phyloP scores from a whole-genome alignment of 1,140 invertebrate genomes.

The Drosophila trapezifrons region DNA sequence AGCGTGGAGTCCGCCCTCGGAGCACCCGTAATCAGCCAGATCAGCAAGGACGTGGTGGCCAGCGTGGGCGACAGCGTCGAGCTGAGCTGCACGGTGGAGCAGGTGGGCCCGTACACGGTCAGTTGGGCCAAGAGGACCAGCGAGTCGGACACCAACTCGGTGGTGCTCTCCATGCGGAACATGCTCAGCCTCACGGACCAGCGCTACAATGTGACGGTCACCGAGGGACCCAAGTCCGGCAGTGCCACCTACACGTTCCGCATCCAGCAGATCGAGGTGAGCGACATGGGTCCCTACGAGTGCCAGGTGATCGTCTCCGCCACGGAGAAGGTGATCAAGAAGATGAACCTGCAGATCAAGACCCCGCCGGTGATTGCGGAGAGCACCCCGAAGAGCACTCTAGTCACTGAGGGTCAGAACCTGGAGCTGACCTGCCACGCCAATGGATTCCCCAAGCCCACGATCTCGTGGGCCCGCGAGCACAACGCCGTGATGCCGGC shows the following conservation, averaged over 20 bases:
- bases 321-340: constrained; percentile 88
- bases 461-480: constrained; percentile 92
- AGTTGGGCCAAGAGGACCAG: constrained; percentile 88
- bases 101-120: constrained; percentile 89
- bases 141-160: constrained; percentile 62
- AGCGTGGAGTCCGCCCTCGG: constrained; percentile 5
- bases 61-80: constrained; percentile 91
- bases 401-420: constrained; percentile 89
- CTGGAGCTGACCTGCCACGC: constrained; percentile 91
- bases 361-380: constrained; percentile 92
- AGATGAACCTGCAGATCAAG: constrained; percentile 89
- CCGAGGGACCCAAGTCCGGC: constrained; percentile 86
- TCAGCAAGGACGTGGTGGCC: constrained; percentile 91
- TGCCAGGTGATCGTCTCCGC: constrained; percentile 90
- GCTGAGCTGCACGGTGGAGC: constrained; percentile 91
- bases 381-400: constrained; percentile 88
- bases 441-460: constrained; percentile 89
- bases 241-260: constrained; percentile 89
- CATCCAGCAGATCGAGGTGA: constrained; percentile 91
- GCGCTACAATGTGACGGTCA: constrained; percentile 87
- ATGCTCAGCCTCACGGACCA: constrained; percentile 90
- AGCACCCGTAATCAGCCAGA: constrained; percentile 88
- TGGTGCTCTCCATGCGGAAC: constrained; percentile 87
- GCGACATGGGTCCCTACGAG: constrained; percentile 90
- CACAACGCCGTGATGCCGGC: constrained; percentile 92